Base-by-base conservation (phyloP, 2,797 vertebrate genomes). In the Sebastes oblongus region DNA sequence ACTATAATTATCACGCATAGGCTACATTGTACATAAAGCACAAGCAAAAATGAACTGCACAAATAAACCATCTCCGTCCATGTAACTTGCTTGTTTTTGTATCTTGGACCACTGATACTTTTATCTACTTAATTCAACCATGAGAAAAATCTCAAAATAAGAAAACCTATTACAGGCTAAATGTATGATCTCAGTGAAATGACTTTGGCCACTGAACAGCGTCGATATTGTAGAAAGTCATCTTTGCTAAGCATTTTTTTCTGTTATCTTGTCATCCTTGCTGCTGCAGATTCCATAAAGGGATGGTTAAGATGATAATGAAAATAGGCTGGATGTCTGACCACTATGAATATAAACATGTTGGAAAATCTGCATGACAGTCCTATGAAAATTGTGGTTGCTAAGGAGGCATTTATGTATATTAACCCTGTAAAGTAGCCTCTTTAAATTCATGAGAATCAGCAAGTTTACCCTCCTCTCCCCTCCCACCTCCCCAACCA, bases 361-460 rank as follows among this genome's bases (percentile, higher is more conserved):
- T 20, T 50, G 34, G 60, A 74, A 90, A 91, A 90, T 89, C 82
- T 85, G 77, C 91, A 88, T 87, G 83, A 85, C 82, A 60, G 69
- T 78, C 70, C 29, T 70, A 72, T 81, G 91, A 93, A 67, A 82
- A 89, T 77, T 87, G 85, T 34, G 56, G 76, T 52, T 66, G 89
- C 86, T 90, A 90, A 91, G 89, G 76, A 92, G 88, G 88, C 90
- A 82, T 93, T 94, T 92, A 92, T 93, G 92, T 90, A 92, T 92
- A 92, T 93, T 93, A 91, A 91, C 91, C 90, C 88, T 87, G 90
- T 88, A 93, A 95, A 94, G 89, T 89, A 93, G 91, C 91, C 92
- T 91, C 88, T 94, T 93, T 92, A 94, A 94, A 95, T 95, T 94
- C 93, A 94, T 93, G 91, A 93, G 87, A 93, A 93, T 93, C 91